Conservation (phyloP, 2,797 vertebrate genomes). For the Xenentodon cancila region DNA sequence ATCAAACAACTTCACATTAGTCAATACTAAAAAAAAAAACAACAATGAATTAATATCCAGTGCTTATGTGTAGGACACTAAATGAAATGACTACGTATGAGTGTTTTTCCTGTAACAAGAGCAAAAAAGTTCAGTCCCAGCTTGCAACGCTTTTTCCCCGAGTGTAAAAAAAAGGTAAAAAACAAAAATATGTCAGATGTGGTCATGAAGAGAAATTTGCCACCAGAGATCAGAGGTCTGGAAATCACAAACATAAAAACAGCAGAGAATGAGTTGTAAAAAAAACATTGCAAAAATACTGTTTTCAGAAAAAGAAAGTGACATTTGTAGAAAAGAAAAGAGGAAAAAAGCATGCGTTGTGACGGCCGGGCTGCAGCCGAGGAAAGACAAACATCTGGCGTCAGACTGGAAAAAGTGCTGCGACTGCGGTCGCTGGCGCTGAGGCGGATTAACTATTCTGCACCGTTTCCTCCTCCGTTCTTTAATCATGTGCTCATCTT, state of each 20-base stretch:
- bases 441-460: slow-evolving; percentile 7
- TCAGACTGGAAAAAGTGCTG: slow-evolving; percentile 41
- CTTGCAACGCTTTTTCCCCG: slow-evolving; percentile 87
- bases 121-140: slow-evolving; percentile 92
- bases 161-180: background rate
- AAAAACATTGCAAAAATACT: slow-evolving; percentile 18
- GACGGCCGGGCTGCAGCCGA: slow-evolving; percentile 24
- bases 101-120: slow-evolving; percentile 81
- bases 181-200: slow-evolving; percentile 83
- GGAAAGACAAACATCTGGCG: slow-evolving; percentile 25
- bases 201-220: slow-evolving; percentile 73
- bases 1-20: slow-evolving; percentile 98
- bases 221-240: slow-evolving; percentile 81
- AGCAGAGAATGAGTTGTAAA: too few species aligned
- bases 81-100: slow-evolving; percentile 86
- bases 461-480: slow-evolving; percentile 15
- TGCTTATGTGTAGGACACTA: slow-evolving; percentile 90
- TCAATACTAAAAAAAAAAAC: slow-evolving; percentile 92
- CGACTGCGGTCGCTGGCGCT: slow-evolving; percentile 14
- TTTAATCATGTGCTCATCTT: background rate
- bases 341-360: slow-evolving; percentile 9
- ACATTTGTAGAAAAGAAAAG: slow-evolving; percentile 35
- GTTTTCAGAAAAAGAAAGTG: slow-evolving; percentile 35
- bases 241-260: slow-evolving; percentile 80
- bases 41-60: slow-evolving; percentile 92